phyloP scores from a whole-genome alignment of 2,797 vertebrate species.

The Sebastes minor region DNA sequence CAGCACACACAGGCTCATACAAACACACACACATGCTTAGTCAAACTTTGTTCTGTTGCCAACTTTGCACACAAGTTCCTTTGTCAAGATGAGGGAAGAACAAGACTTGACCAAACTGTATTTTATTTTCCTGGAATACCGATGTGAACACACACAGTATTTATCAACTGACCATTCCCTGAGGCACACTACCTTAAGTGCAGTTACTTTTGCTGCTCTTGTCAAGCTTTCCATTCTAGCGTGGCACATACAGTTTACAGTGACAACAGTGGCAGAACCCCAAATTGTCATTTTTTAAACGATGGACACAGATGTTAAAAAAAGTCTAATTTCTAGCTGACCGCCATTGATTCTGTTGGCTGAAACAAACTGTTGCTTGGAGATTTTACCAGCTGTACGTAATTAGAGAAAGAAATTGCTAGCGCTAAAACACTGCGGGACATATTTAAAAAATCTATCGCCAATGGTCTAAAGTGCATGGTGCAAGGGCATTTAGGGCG shows the following conservation, averaged over 20 bases:
- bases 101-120: not conserved
- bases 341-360: not conserved
- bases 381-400: not conserved
- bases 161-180: not conserved
- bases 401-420: not conserved
- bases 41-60: slow-evolving; percentile 50
- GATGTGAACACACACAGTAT: not conserved
- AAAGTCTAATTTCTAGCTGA: not conserved
- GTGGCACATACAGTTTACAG: not conserved
- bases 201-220: not conserved
- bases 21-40: slow-evolving; percentile 6
- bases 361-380: not conserved
- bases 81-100: not conserved
- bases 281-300: not conserved
- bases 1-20: slow-evolving; percentile 42
- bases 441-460: not conserved
- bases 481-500: too few relatives aligned
- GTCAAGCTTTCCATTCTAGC: not conserved
- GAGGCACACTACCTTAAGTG: not conserved
- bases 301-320: not conserved
- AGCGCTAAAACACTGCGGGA: too few relatives aligned
- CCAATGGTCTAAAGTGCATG: too few relatives aligned
- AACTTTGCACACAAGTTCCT: slow-evolving; percentile 47
- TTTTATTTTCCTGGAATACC: not conserved
- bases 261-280: not conserved